Evolutionary conservation across 2,113 vertebrate species (phyloP).

Genomic region (Oostethus manadensis): DNA sequence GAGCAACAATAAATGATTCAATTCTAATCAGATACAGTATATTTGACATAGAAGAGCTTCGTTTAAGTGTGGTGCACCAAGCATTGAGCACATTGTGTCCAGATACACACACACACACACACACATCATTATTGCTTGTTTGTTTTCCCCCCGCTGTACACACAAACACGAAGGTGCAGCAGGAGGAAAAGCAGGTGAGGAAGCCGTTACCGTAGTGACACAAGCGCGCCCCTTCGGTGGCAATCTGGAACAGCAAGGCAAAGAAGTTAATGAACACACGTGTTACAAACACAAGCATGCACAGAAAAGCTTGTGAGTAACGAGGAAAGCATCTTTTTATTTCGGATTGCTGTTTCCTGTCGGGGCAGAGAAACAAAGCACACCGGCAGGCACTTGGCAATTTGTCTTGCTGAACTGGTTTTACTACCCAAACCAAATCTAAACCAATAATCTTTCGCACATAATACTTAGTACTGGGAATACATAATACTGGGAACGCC

Average conservation of each 20-base stretch:
- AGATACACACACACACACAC: slow-evolving; percentile 45
- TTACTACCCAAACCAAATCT: no score
- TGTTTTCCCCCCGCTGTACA: slow-evolving; percentile 27
- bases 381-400: no score
- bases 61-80: no score
- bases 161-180: no score
- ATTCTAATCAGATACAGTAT: no score
- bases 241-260: slow-evolving; percentile 99
- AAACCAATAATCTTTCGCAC: no score
- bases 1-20: background rate
- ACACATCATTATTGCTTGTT: slow-evolving; percentile 31
- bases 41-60: no score
- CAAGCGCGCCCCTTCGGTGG: slow-evolving; percentile 74
- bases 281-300: slow-evolving; percentile 48
- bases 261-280: slow-evolving; percentile 85
- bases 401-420: background rate
- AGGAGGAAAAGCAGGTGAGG: background rate
- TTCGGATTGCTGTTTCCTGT: no score
- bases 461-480: no score
- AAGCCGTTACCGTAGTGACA: slow-evolving; percentile 63
- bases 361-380: no score
- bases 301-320: background rate
- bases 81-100: slow-evolving; percentile 76
- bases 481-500: no score
- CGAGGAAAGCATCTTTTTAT: slow-evolving; percentile 18